Evolutionary conservation across 2,113 vertebrate species (phyloP), one percentile per base, ranked within the genome.

Genomic region (Malurus elegans): DNA sequence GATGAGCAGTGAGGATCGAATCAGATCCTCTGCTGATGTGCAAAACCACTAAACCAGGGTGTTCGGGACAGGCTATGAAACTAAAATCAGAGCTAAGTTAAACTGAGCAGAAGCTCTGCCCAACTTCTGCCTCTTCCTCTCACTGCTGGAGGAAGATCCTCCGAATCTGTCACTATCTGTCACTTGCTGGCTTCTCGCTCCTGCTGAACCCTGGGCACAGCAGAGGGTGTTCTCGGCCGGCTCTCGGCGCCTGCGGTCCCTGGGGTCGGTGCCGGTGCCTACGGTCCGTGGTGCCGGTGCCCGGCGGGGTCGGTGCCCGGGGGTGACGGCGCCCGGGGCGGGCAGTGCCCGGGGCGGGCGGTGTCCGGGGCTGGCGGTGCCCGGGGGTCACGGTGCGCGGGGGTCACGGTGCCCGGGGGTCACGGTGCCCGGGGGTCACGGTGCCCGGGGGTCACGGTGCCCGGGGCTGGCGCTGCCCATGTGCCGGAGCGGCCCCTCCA

Each of bases 271-370:
- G 48, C 3, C 48, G 24, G 24, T 50, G 24, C 24, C 48, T 25
- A 8, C 48, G 48, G 48, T 50, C 47, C 20, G 21, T 23, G 45
- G 47, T 58, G 56, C 6, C 56, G 2, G 21, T 36, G 57, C 15
- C 57, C 38, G 38, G 38, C 4, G 38, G 38, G 10, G 38, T 11
- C 38, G 38, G 45, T 20, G 45, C 45, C 45, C 45, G 9, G 20
- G 5, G 4, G 4, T 5, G 17, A 2, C 32, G 13, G 4, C 36
- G 50, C 25, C 50, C 50, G 26, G 11, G 3, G 3, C 4, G 5
- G 16, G 4, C 32, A 5, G 9, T 60, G 50, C 25, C 25, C 50
- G 50, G 21, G 4, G 7, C 25, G 26, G 50, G 6, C 50, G 14
- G 7, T 26, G 25, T 8, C 25, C 50, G 25, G 14, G 8, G 48